phyloP scores from a whole-genome alignment of 2,888 invertebrate species.

The Dolichopus griseipennis region DNA sequence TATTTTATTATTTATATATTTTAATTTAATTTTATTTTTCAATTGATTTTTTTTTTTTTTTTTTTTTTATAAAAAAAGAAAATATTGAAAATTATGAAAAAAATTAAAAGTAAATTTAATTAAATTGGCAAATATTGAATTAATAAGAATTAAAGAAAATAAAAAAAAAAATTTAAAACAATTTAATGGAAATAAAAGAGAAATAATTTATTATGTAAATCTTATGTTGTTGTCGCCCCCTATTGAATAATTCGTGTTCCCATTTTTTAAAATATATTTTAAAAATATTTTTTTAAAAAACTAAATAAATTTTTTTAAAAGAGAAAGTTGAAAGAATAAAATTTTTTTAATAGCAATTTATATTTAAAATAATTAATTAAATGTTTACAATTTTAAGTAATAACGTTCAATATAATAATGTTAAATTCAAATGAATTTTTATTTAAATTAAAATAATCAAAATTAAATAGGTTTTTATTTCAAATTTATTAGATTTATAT shows the following conservation, averaged over 20 bases:
- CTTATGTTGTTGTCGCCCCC: slow-evolving; percentile 31
- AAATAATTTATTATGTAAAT: slow-evolving; percentile 27
- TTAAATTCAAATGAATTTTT: no score
- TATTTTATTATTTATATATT: no score
- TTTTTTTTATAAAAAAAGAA: slow-evolving; percentile 15
- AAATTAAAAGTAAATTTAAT: slow-evolving; percentile 15
- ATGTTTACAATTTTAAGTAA: no score
- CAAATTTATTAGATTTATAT: no score
- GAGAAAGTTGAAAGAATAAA: neutral
- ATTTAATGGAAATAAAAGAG: no score
- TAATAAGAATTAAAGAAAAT: slow-evolving; percentile 15
- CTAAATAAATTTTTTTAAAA: neutral
- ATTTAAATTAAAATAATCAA: no score
- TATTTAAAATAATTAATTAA: no score
- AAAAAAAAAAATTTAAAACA: no score
- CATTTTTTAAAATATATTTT: neutral
- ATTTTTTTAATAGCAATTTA: no score
- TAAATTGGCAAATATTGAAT: slow-evolving; percentile 8
- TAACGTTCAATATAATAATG: no score
- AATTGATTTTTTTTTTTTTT: slow-evolving; percentile 13
- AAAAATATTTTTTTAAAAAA: neutral
- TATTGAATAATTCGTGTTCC: slow-evolving; percentile 28
- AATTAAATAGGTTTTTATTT: no score
- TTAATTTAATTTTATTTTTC: no score
- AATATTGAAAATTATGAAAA: slow-evolving; percentile 5